Evolutionary conservation across 1,140 invertebrate species (phyloP).

Genomic region (Armadillidium nasatum): DNA sequence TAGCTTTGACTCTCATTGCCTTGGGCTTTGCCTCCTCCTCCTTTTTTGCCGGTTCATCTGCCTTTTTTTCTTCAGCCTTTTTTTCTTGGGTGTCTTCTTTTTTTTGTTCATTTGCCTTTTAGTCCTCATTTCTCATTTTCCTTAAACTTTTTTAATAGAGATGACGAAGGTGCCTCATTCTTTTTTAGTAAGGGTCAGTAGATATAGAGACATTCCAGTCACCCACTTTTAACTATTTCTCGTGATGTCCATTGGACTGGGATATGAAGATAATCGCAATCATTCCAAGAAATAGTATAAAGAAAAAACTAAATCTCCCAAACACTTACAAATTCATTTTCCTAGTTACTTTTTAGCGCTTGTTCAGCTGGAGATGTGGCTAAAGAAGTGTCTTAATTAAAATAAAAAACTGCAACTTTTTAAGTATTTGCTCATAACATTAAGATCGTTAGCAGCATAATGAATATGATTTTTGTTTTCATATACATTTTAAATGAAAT

Average conservation of each 20-base stretch:
- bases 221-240: neutral
- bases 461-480: too few species aligned
- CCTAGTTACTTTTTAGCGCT: too few species aligned
- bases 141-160: neutral
- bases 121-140: neutral
- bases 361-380: too few species aligned
- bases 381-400: too few species aligned
- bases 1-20: neutral
- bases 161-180: neutral
- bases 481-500: too few species aligned
- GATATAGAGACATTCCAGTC: neutral
- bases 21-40: neutral
- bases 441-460: too few species aligned
- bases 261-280: neutral
- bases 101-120: neutral
- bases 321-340: neutral
- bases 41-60: neutral
- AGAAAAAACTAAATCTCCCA: neutral
- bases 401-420: too few species aligned
- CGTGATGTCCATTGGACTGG: neutral
- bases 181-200: neutral
- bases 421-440: too few species aligned
- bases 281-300: neutral
- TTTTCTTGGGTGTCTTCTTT: neutral
- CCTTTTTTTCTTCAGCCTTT: neutral